Percentiles rank a stretch among this genome's conserved stretches.
phyloP scores from a whole-genome alignment of 2,113 vertebrate genomes.

The Gambusia affinis region DNA sequence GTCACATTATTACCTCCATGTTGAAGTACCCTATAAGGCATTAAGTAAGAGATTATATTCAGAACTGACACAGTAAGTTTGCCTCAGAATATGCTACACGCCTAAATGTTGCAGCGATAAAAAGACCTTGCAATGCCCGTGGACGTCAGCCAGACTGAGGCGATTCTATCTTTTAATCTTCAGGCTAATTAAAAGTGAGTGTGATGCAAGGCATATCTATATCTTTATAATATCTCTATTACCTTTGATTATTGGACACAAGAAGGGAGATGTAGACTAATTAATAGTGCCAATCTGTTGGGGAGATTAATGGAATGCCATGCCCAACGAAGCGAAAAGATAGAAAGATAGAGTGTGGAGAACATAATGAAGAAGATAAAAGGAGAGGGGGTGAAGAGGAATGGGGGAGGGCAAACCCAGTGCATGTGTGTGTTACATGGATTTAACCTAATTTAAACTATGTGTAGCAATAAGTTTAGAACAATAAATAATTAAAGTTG shows the following conservation, averaged over 20 bases:
- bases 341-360: conserved; percentile 42
- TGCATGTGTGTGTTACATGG: neutral
- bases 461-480: neutral
- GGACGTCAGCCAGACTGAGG: conserved; percentile 28
- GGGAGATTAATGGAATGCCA: conserved; percentile 67
- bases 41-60: conserved; percentile 33
- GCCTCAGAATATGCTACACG: conserved; percentile 14
- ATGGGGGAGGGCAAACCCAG: conserved; percentile 5
- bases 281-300: conserved; percentile 73
- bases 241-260: conserved; percentile 69
- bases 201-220: conserved; percentile 55
- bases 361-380: conserved; percentile 41
- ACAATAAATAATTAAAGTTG: neutral
- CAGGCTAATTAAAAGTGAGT: conserved; percentile 67
- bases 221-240: conserved; percentile 71
- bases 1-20: conserved; percentile 32
- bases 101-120: conserved; percentile 11
- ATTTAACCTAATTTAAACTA: neutral
- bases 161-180: conserved; percentile 54
- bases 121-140: conserved; percentile 29
- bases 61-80: conserved; percentile 37
- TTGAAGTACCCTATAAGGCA: conserved; percentile 17
- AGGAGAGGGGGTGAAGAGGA: neutral
- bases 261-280: conserved; percentile 67
- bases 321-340: conserved; percentile 52